These are phyloP conservation scores for Leguminivora glycinivorella DNA, from an alignment of 1,140 invertebrate species.

Conservation along the genomic window DNA sequence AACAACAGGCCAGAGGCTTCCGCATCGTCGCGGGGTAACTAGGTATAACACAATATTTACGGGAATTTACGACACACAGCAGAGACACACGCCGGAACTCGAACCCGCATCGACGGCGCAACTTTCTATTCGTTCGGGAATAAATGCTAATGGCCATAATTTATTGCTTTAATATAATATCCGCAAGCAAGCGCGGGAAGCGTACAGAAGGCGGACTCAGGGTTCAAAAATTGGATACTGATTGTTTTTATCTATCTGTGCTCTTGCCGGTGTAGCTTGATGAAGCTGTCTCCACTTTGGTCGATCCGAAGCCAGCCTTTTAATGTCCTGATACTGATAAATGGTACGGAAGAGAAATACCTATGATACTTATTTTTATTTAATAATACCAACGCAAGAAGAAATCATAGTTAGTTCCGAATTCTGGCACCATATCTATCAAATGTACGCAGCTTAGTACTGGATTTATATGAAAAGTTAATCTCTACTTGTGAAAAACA, in stretches of 20 bases:
- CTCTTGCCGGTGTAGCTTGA: neutral
- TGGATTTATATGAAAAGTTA: too few species aligned
- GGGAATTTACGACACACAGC: neutral
- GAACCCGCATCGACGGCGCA: neutral
- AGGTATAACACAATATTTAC: constrained; percentile 13
- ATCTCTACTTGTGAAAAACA: too few species aligned
- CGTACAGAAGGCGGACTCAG: neutral
- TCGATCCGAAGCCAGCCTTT: too few species aligned
- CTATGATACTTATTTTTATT: too few species aligned
- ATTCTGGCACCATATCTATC: too few species aligned
- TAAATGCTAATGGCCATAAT: neutral
- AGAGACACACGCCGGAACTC: neutral
- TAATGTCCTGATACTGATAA: too few species aligned
- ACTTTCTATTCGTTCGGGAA: neutral
- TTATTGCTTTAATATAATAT: neutral
- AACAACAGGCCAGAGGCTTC: neutral
- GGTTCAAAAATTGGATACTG: neutral
- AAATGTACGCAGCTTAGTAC: too few species aligned
- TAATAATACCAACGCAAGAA: too few species aligned
- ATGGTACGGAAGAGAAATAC: too few species aligned
- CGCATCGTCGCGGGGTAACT: neutral
- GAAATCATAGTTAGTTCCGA: too few species aligned
- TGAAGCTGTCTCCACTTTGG: too few species aligned
- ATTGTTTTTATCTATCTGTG: too few species aligned
- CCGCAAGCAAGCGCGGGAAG: neutral